A percentile compares a stretch with the other conserved stretches of the same genome.
phyloP scores from a whole-genome alignment of 2,888 invertebrate species.

The Ceriagrion tenellum region DNA sequence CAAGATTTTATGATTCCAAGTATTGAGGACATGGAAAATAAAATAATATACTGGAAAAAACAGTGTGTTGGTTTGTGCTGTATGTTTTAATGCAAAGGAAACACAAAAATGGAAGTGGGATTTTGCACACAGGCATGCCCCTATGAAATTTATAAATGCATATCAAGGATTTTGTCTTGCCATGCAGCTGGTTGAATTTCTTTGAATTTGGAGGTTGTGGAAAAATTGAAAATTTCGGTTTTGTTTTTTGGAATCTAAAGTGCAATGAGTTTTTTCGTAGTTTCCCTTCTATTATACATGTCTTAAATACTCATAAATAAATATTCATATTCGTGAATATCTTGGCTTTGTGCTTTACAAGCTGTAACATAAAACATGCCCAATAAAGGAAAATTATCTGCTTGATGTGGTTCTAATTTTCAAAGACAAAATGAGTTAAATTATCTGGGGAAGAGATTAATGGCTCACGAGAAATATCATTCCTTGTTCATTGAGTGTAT shows the following conservation, averaged over 20 bases:
- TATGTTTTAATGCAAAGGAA: slow-evolving; percentile 56
- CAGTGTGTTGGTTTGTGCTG: slow-evolving; percentile 66
- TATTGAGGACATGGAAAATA: slow-evolving; percentile 53
- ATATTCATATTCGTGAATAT: slow-evolving; percentile 68
- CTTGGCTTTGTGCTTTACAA: slow-evolving; percentile 71
- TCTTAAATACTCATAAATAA: slow-evolving; percentile 68
- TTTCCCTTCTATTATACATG: slow-evolving; percentile 67
- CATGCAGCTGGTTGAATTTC: slow-evolving; percentile 61
- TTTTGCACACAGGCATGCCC: slow-evolving; percentile 45
- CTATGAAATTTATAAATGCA: slow-evolving; percentile 58
- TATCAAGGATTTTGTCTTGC: slow-evolving; percentile 68
- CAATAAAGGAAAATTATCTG: slow-evolving; percentile 71
- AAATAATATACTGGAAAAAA: slow-evolving; percentile 63
- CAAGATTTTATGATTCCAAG: slow-evolving; percentile 68
- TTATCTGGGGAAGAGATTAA: not conserved
- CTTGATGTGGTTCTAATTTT: slow-evolving; percentile 60
- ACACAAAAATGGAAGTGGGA: slow-evolving; percentile 39
- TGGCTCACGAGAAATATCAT: not conserved
- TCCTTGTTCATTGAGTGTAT: not conserved
- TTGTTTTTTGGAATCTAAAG: slow-evolving; percentile 63
- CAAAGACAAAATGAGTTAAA: not conserved
- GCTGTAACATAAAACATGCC: slow-evolving; percentile 72
- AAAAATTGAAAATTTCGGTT: slow-evolving; percentile 57
- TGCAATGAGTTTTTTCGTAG: slow-evolving; percentile 67
- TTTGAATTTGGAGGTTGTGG: slow-evolving; percentile 56